Conservation (phyloP, 2,113 vertebrate species). For the Artemisiospiza belli region DNA sequence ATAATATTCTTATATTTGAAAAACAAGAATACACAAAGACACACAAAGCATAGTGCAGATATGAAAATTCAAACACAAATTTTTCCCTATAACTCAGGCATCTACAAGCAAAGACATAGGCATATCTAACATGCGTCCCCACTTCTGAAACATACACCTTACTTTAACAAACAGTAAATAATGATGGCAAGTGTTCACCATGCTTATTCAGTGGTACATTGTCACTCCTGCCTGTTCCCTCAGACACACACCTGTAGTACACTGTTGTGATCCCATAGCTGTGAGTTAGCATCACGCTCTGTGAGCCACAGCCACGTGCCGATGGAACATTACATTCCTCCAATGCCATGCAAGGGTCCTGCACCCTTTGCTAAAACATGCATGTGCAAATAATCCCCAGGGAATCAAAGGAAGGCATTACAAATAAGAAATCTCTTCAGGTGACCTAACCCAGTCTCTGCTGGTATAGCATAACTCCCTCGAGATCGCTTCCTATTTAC, state of each 20-base stretch:
- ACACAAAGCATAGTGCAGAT: not conserved
- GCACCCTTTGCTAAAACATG: not conserved
- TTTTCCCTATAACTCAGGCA: not conserved
- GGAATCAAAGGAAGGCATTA: not conserved
- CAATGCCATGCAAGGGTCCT: not conserved
- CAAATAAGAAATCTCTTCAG: not conserved
- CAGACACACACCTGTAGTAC: not conserved
- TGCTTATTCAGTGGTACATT: not conserved
- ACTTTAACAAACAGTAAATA: not conserved
- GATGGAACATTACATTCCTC: not conserved
- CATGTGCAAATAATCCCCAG: not conserved
- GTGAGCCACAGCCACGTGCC: not conserved
- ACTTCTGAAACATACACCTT: not conserved
- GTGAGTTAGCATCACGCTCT: not conserved
- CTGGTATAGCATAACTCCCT: not conserved
- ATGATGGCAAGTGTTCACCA: fast-evolving
- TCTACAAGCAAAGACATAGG: not conserved
- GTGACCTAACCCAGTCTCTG: not conserved
- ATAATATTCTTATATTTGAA: not conserved
- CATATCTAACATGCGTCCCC: not conserved
- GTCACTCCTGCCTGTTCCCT: not conserved
- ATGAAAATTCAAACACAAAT: not conserved
- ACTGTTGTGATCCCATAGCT: not conserved
- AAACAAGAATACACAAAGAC: not conserved
- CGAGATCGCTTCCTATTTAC: not conserved